These are phyloP conservation scores for Synchiropus splendidus DNA, from an alignment of 2,113 vertebrate species.

Conservation along the genomic window DNA sequence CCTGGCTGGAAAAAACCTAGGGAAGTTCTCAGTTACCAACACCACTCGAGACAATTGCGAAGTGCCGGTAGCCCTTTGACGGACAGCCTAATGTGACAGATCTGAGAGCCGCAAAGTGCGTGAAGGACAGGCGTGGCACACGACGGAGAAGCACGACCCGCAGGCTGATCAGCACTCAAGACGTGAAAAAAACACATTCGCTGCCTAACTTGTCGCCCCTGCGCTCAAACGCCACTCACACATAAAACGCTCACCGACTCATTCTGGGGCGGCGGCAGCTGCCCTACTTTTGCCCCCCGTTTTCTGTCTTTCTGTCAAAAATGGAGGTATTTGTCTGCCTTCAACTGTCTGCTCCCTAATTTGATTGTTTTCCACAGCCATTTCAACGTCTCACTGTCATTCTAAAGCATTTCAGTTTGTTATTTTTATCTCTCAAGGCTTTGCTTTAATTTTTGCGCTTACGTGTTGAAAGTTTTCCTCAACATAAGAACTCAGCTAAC, in stretches of 20 bases:
- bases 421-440: too few relatives aligned
- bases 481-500: too few relatives aligned
- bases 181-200: conserved; percentile 23
- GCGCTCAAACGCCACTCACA: conserved; percentile 27
- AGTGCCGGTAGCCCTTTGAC: conserved; percentile 37
- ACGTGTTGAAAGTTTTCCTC: too few relatives aligned
- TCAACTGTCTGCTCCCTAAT: too few relatives aligned
- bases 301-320: conserved; percentile 3
- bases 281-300: conserved; percentile 40
- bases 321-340: too few relatives aligned
- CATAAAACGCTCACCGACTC: conserved; percentile 28
- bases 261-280: conserved; percentile 27
- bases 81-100: conserved; percentile 47
- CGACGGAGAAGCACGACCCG: conserved; percentile 27
- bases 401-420: too few relatives aligned
- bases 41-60: conserved; percentile 19
- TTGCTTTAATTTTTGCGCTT: too few relatives aligned
- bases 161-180: conserved; percentile 39
- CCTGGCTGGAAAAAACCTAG: too few relatives aligned
- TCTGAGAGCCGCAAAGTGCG: conserved; percentile 35
- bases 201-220: conserved; percentile 29
- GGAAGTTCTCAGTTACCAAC: too few relatives aligned
- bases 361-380: too few relatives aligned
- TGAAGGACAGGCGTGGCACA: conserved; percentile 54
- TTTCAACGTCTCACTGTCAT: too few relatives aligned